Evolutionary conservation across 1,140 invertebrate genomes (phyloP).

Genomic region (Pteromalus puparum): DNA sequence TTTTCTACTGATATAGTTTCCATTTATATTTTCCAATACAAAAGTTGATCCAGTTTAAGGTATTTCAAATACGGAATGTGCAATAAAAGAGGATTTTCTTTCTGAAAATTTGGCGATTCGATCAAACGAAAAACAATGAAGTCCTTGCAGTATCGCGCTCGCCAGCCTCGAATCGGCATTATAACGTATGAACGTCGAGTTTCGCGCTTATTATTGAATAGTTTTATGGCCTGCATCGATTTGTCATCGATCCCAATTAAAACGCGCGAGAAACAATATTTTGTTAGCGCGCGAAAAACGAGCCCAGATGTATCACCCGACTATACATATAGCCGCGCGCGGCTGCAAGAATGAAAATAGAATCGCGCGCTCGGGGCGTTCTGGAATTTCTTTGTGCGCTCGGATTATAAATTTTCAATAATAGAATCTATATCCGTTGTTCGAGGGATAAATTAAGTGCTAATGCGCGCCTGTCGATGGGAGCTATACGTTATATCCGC

Average conservation of each 20-base stretch:
- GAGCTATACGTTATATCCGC: too few species aligned
- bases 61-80: too few species aligned
- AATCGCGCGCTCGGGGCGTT: not conserved
- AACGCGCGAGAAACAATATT: not conserved
- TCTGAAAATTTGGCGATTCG: too few species aligned
- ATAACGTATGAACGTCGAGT: not conserved
- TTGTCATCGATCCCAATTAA: constrained; percentile 25
- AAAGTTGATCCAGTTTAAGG: too few species aligned
- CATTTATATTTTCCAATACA: too few species aligned
- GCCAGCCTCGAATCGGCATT: too few species aligned
- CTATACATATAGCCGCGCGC: not conserved
- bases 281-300: constrained; percentile 17
- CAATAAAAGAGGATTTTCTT: too few species aligned
- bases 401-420: not conserved
- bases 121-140: too few species aligned
- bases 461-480: not conserved
- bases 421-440: not conserved
- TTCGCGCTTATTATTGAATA: not conserved
- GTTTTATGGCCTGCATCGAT: not conserved
- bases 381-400: not conserved
- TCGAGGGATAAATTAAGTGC: not conserved
- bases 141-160: too few species aligned
- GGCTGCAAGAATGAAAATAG: not conserved
- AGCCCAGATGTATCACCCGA: not conserved
- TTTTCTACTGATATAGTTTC: too few species aligned